Evolutionary conservation across 1,140 invertebrate genomes (phyloP), one percentile per base, ranked within the genome.

Genomic region (Hyles euphorbiae): DNA sequence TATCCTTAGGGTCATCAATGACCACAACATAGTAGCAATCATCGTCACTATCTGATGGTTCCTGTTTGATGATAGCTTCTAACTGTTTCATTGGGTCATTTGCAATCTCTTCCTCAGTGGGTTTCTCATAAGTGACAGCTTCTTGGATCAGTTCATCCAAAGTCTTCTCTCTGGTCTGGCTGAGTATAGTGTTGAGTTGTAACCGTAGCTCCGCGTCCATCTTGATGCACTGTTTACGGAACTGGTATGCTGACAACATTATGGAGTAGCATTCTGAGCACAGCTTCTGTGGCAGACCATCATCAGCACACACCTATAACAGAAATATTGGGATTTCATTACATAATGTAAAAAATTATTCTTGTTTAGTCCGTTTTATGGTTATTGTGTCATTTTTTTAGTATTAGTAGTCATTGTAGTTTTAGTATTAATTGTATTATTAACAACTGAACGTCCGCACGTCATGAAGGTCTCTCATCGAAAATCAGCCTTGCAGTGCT

Each of bases 11-110:
- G 58, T 85, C 70, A 76, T 87, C 83, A 63, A 87, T 82, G 1
- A 87, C 84, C 32, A 89, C 59, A 9, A 87, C 84, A 70, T 87
- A 87, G 56, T 85, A 87, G 54, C 65, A 85, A 63, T 87, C 83
- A 74, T 87, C 84, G 67, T 87, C 84, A 70, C 67, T 76, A 46
- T 87, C 84, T 49, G 58, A 69, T 6, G 84, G 81, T 69, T 87
- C 84, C 56, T 64, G 65, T 72, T 89, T 87, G 9, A 88, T 87
- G 10, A 87, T 78, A 44, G 68, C 66, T 61, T 86, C 77, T n/a
- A 88, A 58, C 64, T 87, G 81, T 56, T 85, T 87, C 34, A 84
- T 68, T 9, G 83, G 80, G 63, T 86, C 75, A 63, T 79, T 76
- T 5, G 71, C 72, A 53, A 80, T 67, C 32, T 86, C 76, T 47